phyloP scores from a whole-genome alignment of 2,113 vertebrate species.

The Motacilla tschutschensis region DNA sequence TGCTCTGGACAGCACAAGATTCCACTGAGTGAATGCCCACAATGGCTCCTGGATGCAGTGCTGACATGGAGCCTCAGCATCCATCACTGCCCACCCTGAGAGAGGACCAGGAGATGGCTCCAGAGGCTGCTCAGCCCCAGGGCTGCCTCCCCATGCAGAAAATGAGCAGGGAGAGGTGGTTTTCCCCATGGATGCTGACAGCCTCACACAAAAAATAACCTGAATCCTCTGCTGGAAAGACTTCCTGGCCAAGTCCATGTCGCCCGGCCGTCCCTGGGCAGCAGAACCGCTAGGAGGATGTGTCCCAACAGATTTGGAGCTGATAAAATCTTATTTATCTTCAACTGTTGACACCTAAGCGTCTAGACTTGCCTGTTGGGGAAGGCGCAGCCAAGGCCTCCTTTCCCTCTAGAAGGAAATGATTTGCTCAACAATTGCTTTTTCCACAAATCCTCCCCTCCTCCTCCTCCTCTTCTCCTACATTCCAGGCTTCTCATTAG shows the following conservation, averaged over 20 bases:
- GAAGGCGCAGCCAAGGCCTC: constrained; percentile 54
- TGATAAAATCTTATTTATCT: constrained; percentile 79
- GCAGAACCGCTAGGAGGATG: constrained; percentile 78
- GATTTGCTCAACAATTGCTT: constrained; percentile 64
- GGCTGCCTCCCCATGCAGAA: rapidly evolving
- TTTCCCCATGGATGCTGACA: not conserved
- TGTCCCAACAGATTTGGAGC: constrained; percentile 79
- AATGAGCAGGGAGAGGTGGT: not conserved
- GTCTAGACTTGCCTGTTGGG: constrained; percentile 75
- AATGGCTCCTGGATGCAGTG: rapidly evolving
- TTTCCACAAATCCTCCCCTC: constrained; percentile 52
- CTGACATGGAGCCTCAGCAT: rapidly evolving
- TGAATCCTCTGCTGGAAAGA: not conserved
- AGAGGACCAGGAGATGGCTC: not conserved
- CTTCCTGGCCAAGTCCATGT: not conserved
- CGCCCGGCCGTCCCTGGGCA: constrained; percentile 11
- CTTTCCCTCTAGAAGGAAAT: constrained; percentile 69
- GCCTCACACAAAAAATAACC: not conserved
- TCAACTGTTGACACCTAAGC: constrained; percentile 73
- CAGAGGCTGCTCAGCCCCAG: not conserved
- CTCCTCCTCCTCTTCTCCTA: not conserved
- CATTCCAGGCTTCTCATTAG: constrained; percentile 69
- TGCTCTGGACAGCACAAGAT: not conserved
- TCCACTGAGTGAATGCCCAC: not conserved
- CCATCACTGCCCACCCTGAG: not conserved